Evolutionary conservation across 1,140 invertebrate genomes (phyloP).

Genomic region (Pectinophora gossypiella): DNA sequence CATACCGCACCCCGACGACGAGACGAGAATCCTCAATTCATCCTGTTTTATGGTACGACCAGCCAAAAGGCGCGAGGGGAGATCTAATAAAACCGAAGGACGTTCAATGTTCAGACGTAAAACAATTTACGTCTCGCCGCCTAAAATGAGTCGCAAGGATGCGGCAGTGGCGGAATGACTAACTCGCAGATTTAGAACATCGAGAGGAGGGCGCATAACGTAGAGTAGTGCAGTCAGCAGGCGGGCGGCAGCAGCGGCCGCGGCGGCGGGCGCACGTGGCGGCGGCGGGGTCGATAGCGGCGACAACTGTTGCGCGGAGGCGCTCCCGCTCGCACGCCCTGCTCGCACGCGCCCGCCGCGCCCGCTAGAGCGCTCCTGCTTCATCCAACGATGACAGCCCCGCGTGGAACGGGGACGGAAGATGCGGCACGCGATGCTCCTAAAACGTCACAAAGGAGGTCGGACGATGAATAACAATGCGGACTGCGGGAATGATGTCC

Average conservation of each 20-base stretch:
- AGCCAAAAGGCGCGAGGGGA: no score
- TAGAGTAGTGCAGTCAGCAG: not conserved
- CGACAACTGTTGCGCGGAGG: constrained; percentile 66
- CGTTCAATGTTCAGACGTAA: no score
- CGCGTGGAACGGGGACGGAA: constrained; percentile 25
- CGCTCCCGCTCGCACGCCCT: constrained; percentile 30
- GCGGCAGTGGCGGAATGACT: no score
- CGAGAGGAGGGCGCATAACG: not conserved
- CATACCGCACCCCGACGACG: no score
- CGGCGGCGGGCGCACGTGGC: constrained; percentile 47
- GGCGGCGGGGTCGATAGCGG: constrained; percentile 48
- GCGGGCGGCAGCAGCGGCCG: constrained; percentile 19
- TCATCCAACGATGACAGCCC: constrained; percentile 3
- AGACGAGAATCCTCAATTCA: no score
- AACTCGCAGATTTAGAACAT: no score
- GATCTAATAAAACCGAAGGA: no score
- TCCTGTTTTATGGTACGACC: no score
- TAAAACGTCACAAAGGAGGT: constrained; percentile 65
- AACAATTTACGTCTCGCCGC: no score
- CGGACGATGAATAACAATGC: constrained; percentile 70
- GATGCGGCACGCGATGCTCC: constrained; percentile 62
- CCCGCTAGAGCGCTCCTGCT: constrained; percentile 37
- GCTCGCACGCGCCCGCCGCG: constrained; percentile 53
- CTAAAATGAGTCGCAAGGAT: no score
- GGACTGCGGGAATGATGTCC: constrained; percentile 67